Conservation (phyloP, 2,797 vertebrate genomes). For the Sylvilagus floridanus region DNA sequence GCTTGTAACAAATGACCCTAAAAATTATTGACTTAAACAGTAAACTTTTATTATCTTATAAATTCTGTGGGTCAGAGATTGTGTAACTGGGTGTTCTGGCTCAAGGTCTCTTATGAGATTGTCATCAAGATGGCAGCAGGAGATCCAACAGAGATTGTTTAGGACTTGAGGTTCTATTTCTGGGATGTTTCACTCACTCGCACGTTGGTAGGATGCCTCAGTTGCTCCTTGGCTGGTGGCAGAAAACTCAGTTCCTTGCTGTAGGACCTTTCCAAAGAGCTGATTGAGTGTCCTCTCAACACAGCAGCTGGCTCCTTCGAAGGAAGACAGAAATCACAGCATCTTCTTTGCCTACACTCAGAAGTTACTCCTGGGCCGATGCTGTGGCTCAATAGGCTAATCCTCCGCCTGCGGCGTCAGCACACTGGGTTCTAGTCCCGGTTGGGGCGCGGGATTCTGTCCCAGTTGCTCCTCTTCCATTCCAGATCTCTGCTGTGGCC, state of each 20-base stretch:
- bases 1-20: neutral
- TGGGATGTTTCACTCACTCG: neutral
- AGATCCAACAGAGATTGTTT: neutral
- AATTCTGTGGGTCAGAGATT: neutral
- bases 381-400: no score
- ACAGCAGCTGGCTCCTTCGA: neutral
- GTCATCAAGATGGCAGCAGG: neutral
- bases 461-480: no score
- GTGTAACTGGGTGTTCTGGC: neutral
- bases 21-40: neutral
- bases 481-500: no score
- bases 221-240: neutral
- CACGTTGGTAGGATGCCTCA: neutral
- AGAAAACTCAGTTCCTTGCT: neutral
- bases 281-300: neutral
- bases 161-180: neutral
- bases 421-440: no score
- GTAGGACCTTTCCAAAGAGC: neutral
- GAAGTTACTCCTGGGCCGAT: neutral
- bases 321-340: neutral
- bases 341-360: neutral
- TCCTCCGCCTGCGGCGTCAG: no score
- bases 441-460: no score
- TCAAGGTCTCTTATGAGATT: neutral
- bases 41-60: neutral